Conservation (phyloP, 1,140 invertebrate species). For the Papilio machaon region DNA sequence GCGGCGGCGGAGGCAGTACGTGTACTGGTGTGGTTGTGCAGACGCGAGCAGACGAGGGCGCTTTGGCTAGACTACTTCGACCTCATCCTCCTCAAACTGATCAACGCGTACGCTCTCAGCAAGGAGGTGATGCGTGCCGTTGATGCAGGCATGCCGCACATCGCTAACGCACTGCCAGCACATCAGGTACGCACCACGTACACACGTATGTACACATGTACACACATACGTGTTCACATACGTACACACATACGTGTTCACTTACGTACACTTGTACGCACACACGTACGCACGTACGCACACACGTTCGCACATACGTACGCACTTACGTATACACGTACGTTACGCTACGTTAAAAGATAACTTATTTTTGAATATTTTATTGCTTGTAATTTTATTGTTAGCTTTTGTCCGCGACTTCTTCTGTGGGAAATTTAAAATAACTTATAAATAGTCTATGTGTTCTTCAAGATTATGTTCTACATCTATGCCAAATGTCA, state of each 20-base stretch:
- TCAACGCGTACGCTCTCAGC: slow-evolving; percentile 90
- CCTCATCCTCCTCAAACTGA: slow-evolving; percentile 92
- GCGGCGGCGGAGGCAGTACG: slow-evolving; percentile 88
- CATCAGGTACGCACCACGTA: slow-evolving; percentile 70
- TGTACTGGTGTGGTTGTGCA: slow-evolving; percentile 91
- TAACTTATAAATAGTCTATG: too few species aligned
- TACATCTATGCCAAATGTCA: too few species aligned
- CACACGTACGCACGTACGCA: background rate
- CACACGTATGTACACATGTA: background rate
- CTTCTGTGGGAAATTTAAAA: too few species aligned
- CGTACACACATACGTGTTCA: background rate
- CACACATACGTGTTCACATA: background rate
- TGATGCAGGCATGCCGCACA: slow-evolving; percentile 84
- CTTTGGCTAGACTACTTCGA: slow-evolving; percentile 94
- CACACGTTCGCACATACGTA: background rate
- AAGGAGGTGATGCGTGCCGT: slow-evolving; percentile 87
- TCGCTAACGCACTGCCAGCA: slow-evolving; percentile 88
- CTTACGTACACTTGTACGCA: background rate
- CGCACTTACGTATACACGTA: background rate
- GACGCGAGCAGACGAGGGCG: slow-evolving; percentile 87
- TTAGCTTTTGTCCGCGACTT: too few species aligned
- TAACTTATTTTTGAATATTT: too few species aligned
- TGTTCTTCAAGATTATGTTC: too few species aligned
- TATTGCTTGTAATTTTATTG: too few species aligned
- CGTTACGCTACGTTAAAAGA: too few species aligned